phyloP scores from a whole-genome alignment of 2,113 vertebrate species.

The Elaphurus davidianus region DNA sequence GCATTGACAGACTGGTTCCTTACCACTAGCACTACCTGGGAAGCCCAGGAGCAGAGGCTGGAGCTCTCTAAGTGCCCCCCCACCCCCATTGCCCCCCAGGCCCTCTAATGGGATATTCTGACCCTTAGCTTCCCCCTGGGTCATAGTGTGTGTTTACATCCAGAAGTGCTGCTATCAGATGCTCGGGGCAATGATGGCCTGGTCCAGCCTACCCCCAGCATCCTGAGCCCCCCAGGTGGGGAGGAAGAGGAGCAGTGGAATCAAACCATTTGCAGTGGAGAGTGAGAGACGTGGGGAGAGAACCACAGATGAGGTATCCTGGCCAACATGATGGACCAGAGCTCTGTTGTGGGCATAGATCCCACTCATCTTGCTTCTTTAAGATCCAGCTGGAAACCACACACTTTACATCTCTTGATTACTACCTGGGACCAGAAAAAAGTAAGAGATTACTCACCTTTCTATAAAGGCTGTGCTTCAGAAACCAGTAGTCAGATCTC shows the following conservation, averaged over 20 bases:
- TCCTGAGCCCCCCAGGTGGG: accelerated
- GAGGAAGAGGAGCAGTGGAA: accelerated
- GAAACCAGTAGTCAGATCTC: neutral
- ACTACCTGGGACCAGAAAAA: neutral
- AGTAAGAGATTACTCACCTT: neutral
- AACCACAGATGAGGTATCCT: neutral
- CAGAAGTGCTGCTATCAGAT: neutral
- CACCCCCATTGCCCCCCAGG: neutral
- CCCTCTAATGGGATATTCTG: neutral
- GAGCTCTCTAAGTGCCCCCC: neutral
- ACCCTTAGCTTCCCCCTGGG: neutral
- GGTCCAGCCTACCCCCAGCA: neutral
- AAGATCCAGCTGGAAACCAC: neutral
- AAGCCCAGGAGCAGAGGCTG: neutral
- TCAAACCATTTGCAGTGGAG: no score
- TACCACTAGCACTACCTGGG: neutral
- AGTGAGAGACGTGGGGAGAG: neutral
- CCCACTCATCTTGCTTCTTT: neutral
- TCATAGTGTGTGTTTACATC: neutral
- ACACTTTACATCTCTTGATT: neutral
- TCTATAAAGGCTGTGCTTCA: neutral
- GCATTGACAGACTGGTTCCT: neutral
- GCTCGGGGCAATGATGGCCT: accelerated
- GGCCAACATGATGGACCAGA: neutral
- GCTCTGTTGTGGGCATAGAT: no score